phyloP scores from a whole-genome alignment of 2,888 invertebrate genomes.

The Mactromeris polynyma region DNA sequence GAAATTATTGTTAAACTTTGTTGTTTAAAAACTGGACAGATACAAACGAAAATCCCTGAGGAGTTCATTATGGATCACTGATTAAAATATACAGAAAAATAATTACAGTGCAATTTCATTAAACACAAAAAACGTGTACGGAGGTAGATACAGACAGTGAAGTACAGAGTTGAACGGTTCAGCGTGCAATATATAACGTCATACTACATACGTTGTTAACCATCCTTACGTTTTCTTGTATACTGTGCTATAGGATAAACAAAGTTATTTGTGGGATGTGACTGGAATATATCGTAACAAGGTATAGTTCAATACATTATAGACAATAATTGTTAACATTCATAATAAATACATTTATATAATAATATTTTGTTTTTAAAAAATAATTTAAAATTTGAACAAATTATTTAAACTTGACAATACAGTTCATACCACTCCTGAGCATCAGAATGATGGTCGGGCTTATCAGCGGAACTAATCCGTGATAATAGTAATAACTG shows the following conservation, averaged over 20 bases:
- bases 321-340: neutral
- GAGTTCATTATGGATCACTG: neutral
- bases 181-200: neutral
- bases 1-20: neutral
- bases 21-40: neutral
- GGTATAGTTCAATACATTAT: conserved; percentile 4
- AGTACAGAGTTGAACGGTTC: neutral
- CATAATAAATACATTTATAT: neutral
- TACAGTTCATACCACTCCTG: too few species aligned
- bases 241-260: neutral
- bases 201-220: neutral
- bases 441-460: too few species aligned
- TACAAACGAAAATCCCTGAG: neutral
- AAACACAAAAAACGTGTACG: neutral
- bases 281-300: neutral
- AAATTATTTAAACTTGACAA: too few species aligned
- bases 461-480: too few species aligned
- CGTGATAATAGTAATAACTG: too few species aligned
- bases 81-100: neutral
- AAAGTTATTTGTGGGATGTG: neutral
- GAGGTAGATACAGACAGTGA: neutral
- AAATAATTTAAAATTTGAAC: too few species aligned
- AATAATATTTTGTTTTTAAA: neutral
- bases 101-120: neutral
- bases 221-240: neutral